Conservation (phyloP, 1,140 invertebrate species). For the Vanessa atalanta region DNA sequence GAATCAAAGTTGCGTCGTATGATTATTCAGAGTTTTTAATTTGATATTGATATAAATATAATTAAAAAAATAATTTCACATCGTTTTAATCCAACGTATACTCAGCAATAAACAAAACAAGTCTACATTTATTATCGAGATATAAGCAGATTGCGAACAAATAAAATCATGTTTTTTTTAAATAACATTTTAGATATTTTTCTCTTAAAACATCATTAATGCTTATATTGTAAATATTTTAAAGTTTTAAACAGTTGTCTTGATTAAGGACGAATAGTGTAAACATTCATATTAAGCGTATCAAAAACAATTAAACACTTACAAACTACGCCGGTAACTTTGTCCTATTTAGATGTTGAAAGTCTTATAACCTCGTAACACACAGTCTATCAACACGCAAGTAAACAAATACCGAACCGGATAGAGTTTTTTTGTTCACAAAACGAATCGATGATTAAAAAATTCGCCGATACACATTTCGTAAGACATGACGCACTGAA, state of each 20-base stretch:
- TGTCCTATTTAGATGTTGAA: constrained; percentile 26
- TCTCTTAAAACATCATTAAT: no score
- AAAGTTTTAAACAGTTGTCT: not conserved
- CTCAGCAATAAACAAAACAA: not conserved
- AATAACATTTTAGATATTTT: not conserved
- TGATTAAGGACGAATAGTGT: not conserved
- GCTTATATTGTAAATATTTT: not conserved
- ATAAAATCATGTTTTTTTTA: constrained; percentile 5
- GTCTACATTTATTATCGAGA: not conserved
- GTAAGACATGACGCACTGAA: constrained; percentile 39
- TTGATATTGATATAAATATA: not conserved
- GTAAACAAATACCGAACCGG: constrained; percentile 35
- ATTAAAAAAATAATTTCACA: no score
- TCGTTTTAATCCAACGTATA: not conserved
- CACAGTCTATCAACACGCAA: constrained; percentile 30
- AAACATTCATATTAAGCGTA: constrained; percentile 26
- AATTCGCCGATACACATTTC: constrained; percentile 41
- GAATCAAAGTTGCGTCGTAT: no score
- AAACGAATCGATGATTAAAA: constrained; percentile 40
- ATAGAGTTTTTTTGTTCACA: constrained; percentile 40
- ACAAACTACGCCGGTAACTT: constrained; percentile 39
- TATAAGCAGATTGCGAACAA: constrained; percentile 6
- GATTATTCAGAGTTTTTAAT: no score
- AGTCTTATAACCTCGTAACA: constrained; percentile 20
- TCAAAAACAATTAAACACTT: constrained; percentile 45